Evolutionary conservation across 2,888 invertebrate genomes (phyloP), one percentile per base, ranked within the genome.

Genomic region (Andricus quercusramuli): DNA sequence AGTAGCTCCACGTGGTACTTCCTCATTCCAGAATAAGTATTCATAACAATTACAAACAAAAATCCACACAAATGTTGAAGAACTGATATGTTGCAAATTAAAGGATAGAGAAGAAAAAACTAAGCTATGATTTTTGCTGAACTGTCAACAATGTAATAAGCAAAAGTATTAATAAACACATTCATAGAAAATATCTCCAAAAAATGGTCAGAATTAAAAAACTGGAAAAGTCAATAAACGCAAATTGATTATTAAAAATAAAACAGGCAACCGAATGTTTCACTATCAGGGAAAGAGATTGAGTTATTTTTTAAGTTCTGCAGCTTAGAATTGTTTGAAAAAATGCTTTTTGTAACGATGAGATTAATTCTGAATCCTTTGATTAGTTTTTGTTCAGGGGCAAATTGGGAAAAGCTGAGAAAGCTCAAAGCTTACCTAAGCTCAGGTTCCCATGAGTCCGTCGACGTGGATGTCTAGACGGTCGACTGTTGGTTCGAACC

Each of bases 401-500:
- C 37, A 8, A 29, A 22, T 3, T 22, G 22, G 22, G 6, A 29
- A 56, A 56, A 74, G 56, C 32, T 59, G 32, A n/a, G 29, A 74
- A 56, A 59, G 70, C 74, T 41, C n/a, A 22, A 13, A 67, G 41
- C 67, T 74, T 74, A 74, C 74, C 74, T 56, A 59, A 37, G 56
- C 74, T 74, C 51, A 56, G n/a, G 56, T 74, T 74, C 59, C 74
- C 51, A 70, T 56, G n/a, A 32, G 29, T 74, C 32, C 32, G 56
- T 74, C 56, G 29, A 56, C n/a, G 41, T 15, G 9, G 25, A 67
- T 67, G n/a, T 67, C 25, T 74, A 74, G 74, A 74, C 74, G 74
- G 74, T 74, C 56, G 74, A 59, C 59, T 67, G 70, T 70, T 78
- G 44, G 77, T 78, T 70, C 47, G 66, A 70, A 78, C 78, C 62